Base-by-base conservation (phyloP, 2,888 invertebrate genomes). In the Drosophila nr. perissopoda region DNA sequence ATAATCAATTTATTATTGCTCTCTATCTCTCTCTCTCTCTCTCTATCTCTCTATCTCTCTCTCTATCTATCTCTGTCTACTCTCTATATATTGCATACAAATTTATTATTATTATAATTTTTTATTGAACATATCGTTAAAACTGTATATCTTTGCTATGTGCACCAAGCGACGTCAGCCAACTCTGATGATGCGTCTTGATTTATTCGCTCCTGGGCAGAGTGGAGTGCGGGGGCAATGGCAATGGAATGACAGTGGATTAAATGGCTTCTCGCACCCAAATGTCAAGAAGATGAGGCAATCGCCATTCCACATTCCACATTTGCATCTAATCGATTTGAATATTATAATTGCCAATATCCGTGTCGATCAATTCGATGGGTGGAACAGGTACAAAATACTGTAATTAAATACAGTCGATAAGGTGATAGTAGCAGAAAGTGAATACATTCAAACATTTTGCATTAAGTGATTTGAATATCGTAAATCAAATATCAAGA, bases 1-100 rank as follows among this genome's bases (percentile, higher is more conserved):
- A 92, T 89, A 78, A 83, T 83, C 81, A 84, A 88, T 83, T 88
- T 87, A 67, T 88, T 86, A 87, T 84, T 79, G 89, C 68, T 81
- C 71, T 79, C 63, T 75, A 57, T 77, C 27, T 76, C 65, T 78
- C 67, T 74, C 56, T 79, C 66, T 72, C 52, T 74, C 38, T 70
- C 5, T 29, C 1, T 51, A 0, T 51, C 6, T 49, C 2, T 48
- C 56, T 69, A 33, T 66, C 29, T 72, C 48, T 70, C 21, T 70
- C 38, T 79, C 38, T 57, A 21, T 56, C 25, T 54, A 57, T 83
- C 46, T 69, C 68, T 73, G 51, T 67, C 72, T 76, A 69, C 70
- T 70, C 42, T 74, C 53, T 65, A 67, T 75, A 76, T 76, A 70
- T 71, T 79, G 76, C 76, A 79, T 79, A 81, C 33, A 56, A 72